A percentile compares a stretch with the other conserved stretches of the same genome.
Evolutionary conservation across 2,888 invertebrate species (phyloP).

Genomic region (Ectemnius cavifrons): DNA sequence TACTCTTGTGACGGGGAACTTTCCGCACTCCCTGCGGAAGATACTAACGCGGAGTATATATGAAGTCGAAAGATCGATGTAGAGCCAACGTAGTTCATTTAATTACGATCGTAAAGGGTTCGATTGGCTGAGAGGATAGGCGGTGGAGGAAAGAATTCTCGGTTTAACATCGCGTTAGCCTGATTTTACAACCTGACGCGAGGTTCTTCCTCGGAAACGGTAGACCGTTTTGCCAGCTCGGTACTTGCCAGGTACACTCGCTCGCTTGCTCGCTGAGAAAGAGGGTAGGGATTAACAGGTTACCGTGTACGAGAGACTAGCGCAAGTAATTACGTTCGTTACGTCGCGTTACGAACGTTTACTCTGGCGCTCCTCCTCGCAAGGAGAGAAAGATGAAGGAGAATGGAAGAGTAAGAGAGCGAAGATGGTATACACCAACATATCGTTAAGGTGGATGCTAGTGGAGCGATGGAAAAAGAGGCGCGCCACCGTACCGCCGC

Average conservation of each 20-base stretch:
- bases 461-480: slow-evolving; percentile 39
- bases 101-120: slow-evolving; percentile 3
- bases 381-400: neutral
- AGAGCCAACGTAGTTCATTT: neutral
- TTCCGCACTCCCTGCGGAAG: no score
- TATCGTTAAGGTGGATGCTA: slow-evolving; percentile 41
- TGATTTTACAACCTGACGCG: slow-evolving; percentile 38
- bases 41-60: no score
- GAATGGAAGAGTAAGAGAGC: neutral
- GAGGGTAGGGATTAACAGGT: slow-evolving; percentile 53
- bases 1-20: no score
- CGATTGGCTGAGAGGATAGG: no score
- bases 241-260: slow-evolving; percentile 47
- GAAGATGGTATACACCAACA: slow-evolving; percentile 16
- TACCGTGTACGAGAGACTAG: slow-evolving; percentile 50
- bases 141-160: slow-evolving; percentile 20
- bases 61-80: no score
- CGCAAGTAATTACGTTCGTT: slow-evolving; percentile 60
- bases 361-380: slow-evolving; percentile 26
- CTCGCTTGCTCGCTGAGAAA: slow-evolving; percentile 31
- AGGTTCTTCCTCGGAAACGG: slow-evolving; percentile 17
- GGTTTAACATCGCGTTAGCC: slow-evolving; percentile 43
- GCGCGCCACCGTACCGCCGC: slow-evolving; percentile 18
- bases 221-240: slow-evolving; percentile 26
- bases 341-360: slow-evolving; percentile 59